phyloP scores from a whole-genome alignment of 2,113 vertebrate species.

The Uria lomvia region DNA sequence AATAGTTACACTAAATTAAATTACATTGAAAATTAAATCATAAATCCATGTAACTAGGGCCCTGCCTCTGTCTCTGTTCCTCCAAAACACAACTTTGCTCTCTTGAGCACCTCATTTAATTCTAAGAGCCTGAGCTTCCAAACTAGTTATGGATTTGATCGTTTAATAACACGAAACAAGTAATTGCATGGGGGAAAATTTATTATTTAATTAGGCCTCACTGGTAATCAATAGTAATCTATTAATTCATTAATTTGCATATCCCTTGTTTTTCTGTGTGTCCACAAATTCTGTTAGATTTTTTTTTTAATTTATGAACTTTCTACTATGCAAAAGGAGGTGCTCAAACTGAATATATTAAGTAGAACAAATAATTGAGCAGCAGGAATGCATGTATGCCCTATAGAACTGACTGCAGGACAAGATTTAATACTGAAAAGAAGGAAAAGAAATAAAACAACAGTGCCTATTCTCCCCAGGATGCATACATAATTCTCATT shows the following conservation, averaged over 20 bases:
- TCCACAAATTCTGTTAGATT: slow-evolving; percentile 30
- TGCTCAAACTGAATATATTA: slow-evolving; percentile 22
- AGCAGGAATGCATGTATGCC: not conserved
- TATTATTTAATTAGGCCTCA: slow-evolving; percentile 71
- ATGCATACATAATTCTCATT: slow-evolving; percentile 53
- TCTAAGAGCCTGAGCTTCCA: slow-evolving; percentile 40
- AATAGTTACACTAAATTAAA: slow-evolving; percentile 73
- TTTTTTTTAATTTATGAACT: slow-evolving; percentile 49
- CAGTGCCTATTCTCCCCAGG: slow-evolving; percentile 22
- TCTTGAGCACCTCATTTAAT: slow-evolving; percentile 67
- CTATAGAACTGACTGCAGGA: slow-evolving; percentile 40
- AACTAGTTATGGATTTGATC: slow-evolving; percentile 69
- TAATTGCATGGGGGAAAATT: slow-evolving; percentile 66
- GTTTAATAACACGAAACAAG: slow-evolving; percentile 69
- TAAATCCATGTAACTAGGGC: slow-evolving; percentile 65
- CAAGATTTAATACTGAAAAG: slow-evolving; percentile 64
- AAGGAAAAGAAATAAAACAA: slow-evolving; percentile 57
- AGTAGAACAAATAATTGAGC: slow-evolving; percentile 50
- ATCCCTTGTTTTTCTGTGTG: slow-evolving; percentile 39
- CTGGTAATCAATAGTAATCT: slow-evolving; percentile 70
- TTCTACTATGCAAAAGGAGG: slow-evolving; percentile 2
- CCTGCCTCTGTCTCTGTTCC: not conserved
- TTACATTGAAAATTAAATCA: slow-evolving; percentile 74
- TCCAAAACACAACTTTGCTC: slow-evolving; percentile 54
- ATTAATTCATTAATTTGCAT: slow-evolving; percentile 67